Conservation (phyloP, 1,140 invertebrate genomes). For the Holcopasites calliopsidis region DNA sequence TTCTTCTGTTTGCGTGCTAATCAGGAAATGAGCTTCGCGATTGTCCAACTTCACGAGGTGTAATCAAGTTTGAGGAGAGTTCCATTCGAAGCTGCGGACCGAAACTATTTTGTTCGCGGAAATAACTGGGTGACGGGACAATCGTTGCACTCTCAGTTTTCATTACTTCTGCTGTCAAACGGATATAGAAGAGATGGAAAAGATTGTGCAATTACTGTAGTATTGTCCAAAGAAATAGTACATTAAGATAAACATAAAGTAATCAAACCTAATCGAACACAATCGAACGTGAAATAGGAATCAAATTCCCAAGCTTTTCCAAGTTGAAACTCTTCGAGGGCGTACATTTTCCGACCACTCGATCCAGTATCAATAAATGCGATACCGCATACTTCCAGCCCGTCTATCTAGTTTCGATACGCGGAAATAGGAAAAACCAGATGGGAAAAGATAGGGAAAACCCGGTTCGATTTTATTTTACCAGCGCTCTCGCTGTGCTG, state of each 20-base stretch:
- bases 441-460: neutral
- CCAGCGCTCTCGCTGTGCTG: neutral
- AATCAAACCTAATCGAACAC: no score
- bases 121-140: no score
- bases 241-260: no score
- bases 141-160: no score
- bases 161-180: no score
- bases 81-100: neutral
- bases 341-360: neutral
- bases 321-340: no score
- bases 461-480: conserved; percentile 31
- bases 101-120: no score
- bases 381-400: neutral
- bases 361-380: neutral
- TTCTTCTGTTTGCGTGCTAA: neutral
- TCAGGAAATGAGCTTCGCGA: neutral
- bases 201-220: no score
- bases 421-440: neutral
- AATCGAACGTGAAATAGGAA: no score
- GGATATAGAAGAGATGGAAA: no score
- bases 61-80: neutral
- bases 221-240: no score
- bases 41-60: neutral
- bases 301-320: no score
- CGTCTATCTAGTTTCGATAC: neutral